A percentile compares a stretch with the other conserved stretches of the same genome.
Evolutionary conservation across 2,888 invertebrate genomes (phyloP).

Genomic region (Invenusta paracnida): DNA sequence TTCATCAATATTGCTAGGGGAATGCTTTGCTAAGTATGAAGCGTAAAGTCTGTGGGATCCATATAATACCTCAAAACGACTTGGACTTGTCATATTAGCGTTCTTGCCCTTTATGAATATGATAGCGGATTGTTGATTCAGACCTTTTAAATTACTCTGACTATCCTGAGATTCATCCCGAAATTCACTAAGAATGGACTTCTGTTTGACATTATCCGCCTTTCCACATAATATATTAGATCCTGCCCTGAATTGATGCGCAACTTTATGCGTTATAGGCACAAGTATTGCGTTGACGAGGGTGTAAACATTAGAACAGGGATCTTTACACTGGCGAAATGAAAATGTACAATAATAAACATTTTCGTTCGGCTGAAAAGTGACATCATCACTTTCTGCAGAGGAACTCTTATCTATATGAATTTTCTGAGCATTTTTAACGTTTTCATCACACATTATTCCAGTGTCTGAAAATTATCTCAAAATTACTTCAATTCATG

Average conservation of each 20-base stretch:
- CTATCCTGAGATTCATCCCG: not conserved
- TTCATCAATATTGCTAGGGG: not conserved
- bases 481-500: no score
- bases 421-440: no score
- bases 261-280: not conserved
- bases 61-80: not conserved
- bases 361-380: not conserved
- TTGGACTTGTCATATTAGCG: not conserved
- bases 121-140: not conserved
- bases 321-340: not conserved
- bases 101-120: no score
- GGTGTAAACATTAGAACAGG: not conserved
- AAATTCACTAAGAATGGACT: not conserved
- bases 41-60: not conserved
- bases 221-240: not conserved
- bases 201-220: not conserved
- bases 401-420: no score
- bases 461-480: no score
- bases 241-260: not conserved
- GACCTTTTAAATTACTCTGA: not conserved
- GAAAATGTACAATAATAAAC: not conserved
- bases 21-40: not conserved
- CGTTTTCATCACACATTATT: no score
- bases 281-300: not conserved
- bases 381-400: not conserved